Evolutionary conservation across 2,888 invertebrate genomes (phyloP), one percentile per base, ranked within the genome.

Genomic region (Electrophaes corylata): DNA sequence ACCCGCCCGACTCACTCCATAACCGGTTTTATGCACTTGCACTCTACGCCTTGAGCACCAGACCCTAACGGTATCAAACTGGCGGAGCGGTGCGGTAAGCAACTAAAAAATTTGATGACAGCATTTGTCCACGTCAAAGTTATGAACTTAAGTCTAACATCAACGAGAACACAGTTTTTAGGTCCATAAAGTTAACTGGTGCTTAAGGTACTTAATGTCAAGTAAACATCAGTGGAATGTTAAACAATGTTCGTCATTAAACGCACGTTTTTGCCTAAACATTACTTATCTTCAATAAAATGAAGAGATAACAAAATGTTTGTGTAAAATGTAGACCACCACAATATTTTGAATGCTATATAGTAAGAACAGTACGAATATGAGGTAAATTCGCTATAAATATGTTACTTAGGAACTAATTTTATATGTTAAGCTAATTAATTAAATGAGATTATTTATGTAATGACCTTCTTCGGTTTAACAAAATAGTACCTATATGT

Each of bases 11-110:
- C 29, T 14, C 19, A 31, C 39, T 14, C 18, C 31, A 11, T 16
- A 10, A 49, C 52, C 51, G 51, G 51, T 55, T 53, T 45, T 45
- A n/a, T 46, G 46, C 40, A 57, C 26, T 50, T 57, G 45, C 49
- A 49, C 39, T 31, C 6, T 20, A 14, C 5, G 12, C 12, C 33
- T 19, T 3, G 1, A 46, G 46, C 46, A 46, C 33, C 8, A 19
- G 31, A 33, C 31, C 10, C 10, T 37, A 35, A 37, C 37, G 8
- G 37, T 8, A 19, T 19, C 19, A 19, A 20, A 19, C 18, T 3
- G 10, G 2, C 6, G 26, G 6, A 6, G 0, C 8, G 16, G 10
- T 8, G 3, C 10, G 14, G 8, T 4, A 40, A 10, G 14, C 4
- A 26, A 11, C 14, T 18, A 31, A 31, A 11, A 31, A 45, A 29